Conservation (phyloP, 2,113 vertebrate genomes). For the Hypocryptadius cinnamomeus region DNA sequence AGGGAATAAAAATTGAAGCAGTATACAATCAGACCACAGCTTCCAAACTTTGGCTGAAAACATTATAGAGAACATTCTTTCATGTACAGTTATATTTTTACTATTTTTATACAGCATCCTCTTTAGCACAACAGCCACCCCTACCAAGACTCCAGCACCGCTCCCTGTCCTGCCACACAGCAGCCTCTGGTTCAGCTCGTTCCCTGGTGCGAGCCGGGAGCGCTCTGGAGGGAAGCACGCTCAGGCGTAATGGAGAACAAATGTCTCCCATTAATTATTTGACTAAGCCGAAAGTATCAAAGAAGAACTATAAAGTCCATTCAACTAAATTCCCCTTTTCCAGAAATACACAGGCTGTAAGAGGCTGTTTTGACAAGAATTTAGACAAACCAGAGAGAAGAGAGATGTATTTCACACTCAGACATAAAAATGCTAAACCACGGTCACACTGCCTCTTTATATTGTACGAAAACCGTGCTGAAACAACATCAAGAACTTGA, state of each 20-base stretch:
- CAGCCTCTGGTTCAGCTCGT: background rate
- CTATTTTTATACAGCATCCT: background rate
- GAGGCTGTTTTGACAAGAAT: background rate
- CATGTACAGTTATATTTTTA: background rate
- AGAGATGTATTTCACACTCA: background rate
- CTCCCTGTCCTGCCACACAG: background rate
- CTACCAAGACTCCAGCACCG: background rate
- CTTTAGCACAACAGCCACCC: background rate
- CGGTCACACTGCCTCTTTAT: background rate
- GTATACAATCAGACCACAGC: accelerated
- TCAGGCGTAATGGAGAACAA: background rate
- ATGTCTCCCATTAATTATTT: background rate
- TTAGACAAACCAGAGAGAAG: background rate
- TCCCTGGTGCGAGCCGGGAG: background rate
- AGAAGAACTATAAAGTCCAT: background rate
- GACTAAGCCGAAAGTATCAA: background rate
- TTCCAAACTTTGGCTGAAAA: background rate
- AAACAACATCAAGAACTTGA: background rate
- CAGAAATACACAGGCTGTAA: background rate
- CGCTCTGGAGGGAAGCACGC: background rate
- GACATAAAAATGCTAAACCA: background rate
- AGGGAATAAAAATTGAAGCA: background rate
- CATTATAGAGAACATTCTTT: background rate
- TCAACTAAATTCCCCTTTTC: background rate
- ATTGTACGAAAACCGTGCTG: background rate